Conservation (phyloP, 2,888 invertebrate genomes). For the Mesorhabditis spiculigera region DNA sequence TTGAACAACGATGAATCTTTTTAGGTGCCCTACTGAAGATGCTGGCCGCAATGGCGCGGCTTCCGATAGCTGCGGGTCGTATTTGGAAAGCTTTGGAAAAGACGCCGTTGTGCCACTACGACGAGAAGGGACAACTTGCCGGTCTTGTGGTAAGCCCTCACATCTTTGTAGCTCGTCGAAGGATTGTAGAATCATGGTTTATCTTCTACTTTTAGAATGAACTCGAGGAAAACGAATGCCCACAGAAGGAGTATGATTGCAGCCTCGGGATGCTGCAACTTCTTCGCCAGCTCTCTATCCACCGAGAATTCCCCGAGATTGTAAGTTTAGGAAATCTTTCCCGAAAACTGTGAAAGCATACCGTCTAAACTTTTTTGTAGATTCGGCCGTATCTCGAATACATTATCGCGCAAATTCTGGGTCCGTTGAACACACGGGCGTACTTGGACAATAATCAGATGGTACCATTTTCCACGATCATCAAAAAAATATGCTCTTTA, state of each 20-base stretch:
- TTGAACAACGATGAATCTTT: background rate
- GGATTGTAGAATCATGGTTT: background rate
- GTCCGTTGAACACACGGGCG: conserved; percentile 18
- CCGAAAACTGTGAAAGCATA: too few species aligned
- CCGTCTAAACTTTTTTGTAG: background rate
- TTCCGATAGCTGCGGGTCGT: conserved; percentile 26
- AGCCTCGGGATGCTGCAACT: conserved; percentile 43
- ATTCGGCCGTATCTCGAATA: background rate
- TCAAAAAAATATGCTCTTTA: background rate
- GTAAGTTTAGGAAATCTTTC: too few species aligned
- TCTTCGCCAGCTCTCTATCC: conserved; percentile 28
- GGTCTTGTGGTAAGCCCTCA: background rate
- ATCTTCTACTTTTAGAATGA: conserved; percentile 33
- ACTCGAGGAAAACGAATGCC: conserved; percentile 47
- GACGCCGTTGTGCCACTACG: conserved; percentile 12
- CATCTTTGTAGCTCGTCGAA: too few species aligned
- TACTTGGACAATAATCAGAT: conserved; percentile 47
- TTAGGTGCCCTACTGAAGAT: conserved; percentile 28
- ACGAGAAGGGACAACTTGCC: conserved; percentile 24
- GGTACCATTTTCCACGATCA: conserved; percentile 23
- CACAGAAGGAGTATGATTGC: conserved; percentile 35
- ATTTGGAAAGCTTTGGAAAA: conserved; percentile 42
- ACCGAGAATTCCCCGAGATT: too few species aligned
- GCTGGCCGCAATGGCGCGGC: conserved; percentile 38
- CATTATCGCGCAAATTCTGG: background rate